These are phyloP conservation scores for Alentia gelatinosa DNA, from an alignment of 2,888 invertebrate species.

Conservation along the genomic window DNA sequence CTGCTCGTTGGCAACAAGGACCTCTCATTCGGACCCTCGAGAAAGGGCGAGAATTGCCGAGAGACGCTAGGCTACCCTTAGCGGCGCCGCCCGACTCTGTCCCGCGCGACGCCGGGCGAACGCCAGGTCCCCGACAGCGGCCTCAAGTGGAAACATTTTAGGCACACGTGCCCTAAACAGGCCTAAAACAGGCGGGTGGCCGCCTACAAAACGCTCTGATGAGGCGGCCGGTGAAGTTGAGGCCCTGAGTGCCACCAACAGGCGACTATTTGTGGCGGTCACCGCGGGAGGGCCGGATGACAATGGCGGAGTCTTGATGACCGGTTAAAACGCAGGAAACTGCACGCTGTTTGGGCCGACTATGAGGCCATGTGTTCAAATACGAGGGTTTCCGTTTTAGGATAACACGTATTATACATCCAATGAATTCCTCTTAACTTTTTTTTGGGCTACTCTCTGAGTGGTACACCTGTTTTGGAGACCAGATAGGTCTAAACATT, in stretches of 20 bases:
- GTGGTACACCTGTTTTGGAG: no score
- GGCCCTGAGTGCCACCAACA: neutral
- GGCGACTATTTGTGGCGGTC: neutral
- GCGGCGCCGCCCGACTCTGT: neutral
- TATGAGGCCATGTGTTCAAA: neutral
- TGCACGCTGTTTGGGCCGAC: neutral
- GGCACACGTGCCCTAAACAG: constrained; percentile 32
- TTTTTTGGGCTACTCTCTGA: no score
- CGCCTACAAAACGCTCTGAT: neutral
- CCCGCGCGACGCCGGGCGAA: neutral
- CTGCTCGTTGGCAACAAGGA: neutral
- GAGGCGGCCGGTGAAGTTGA: neutral
- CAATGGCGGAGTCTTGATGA: neutral
- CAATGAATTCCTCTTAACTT: no score
- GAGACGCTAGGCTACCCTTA: neutral
- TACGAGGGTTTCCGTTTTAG: neutral
- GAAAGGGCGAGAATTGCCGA: neutral
- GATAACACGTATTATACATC: no score
- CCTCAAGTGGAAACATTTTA: constrained; percentile 42
- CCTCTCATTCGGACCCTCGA: constrained; percentile 30
- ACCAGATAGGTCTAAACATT: no score
- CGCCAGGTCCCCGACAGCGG: neutral
- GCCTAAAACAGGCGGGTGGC: neutral
- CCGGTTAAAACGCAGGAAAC: neutral
- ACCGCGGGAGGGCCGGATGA: neutral